Evolutionary conservation across 2,888 invertebrate genomes (phyloP).

Genomic region (Plebejus argus): DNA sequence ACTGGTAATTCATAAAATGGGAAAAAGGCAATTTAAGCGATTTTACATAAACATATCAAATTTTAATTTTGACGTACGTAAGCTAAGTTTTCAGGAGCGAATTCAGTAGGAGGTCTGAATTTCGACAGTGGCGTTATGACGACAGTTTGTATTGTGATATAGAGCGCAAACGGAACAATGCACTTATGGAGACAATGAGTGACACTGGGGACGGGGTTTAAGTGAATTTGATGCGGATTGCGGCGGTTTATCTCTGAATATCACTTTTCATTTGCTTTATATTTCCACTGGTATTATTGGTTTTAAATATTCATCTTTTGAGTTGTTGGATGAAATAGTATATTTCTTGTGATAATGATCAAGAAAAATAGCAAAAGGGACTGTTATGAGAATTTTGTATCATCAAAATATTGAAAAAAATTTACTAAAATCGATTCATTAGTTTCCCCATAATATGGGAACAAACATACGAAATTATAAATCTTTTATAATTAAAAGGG

Average conservation of each 20-base stretch:
- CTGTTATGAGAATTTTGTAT: too few species aligned
- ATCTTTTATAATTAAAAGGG: too few species aligned
- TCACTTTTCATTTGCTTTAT: conserved; percentile 7
- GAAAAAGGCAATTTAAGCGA: too few species aligned
- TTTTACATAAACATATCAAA: too few species aligned
- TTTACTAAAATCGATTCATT: too few species aligned
- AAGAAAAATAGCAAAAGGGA: too few species aligned
- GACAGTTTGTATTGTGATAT: conserved; percentile 26
- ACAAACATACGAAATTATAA: too few species aligned
- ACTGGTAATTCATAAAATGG: too few species aligned
- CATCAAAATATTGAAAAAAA: too few species aligned
- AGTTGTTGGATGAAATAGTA: too few species aligned
- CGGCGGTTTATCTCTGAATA: conserved; percentile 9
- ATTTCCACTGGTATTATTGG: background rate
- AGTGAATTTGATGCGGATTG: conserved; percentile 25
- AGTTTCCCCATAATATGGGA: too few species aligned
- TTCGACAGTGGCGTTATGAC: background rate
- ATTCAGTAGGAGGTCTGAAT: background rate
- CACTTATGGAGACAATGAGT: conserved; percentile 26
- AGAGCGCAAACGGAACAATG: conserved; percentile 28
- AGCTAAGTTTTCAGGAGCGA: background rate
- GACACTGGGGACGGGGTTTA: conserved; percentile 11
- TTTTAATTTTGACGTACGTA: background rate
- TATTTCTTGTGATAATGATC: too few species aligned
- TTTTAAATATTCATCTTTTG: background rate